Evolutionary conservation across 2,888 invertebrate genomes (phyloP).

Genomic region (Cordilura impudica): DNA sequence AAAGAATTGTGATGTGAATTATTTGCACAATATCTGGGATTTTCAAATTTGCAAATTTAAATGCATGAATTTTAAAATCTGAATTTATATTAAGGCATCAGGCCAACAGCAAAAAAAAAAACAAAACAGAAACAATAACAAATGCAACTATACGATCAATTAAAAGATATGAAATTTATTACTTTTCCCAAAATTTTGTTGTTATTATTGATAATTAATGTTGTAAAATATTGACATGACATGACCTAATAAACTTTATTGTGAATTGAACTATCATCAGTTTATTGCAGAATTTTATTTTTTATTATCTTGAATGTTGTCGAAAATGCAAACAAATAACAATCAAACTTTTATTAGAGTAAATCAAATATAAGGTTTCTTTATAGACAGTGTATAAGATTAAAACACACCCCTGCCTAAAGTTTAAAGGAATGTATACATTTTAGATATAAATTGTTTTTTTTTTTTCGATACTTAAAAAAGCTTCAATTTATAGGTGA

Average conservation of each 20-base stretch:
- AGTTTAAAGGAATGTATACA: background rate
- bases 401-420: background rate
- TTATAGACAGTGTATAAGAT: background rate
- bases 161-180: conserved; percentile 31
- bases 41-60: background rate
- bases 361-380: conserved; percentile 29
- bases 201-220: conserved; percentile 13
- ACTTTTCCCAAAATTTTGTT: conserved; percentile 4
- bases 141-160: conserved; percentile 25
- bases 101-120: background rate
- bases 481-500: too few species aligned
- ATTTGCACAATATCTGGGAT: conserved; percentile 18
- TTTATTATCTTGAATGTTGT: conserved; percentile 13
- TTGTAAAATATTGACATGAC: conserved; percentile 11
- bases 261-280: background rate
- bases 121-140: background rate
- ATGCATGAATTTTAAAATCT: conserved; percentile 18
- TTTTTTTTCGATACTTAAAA: too few species aligned
- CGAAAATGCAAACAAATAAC: conserved; percentile 10
- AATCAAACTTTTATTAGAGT: conserved; percentile 42
- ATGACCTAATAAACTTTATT: conserved; percentile 10
- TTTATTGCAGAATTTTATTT: conserved; percentile 2
- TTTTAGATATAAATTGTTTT: too few species aligned
- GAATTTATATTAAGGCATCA: too few species aligned
- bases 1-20: conserved; percentile 17